Conservation (phyloP, 2,888 invertebrate species). For the Eristalis pertinax region DNA sequence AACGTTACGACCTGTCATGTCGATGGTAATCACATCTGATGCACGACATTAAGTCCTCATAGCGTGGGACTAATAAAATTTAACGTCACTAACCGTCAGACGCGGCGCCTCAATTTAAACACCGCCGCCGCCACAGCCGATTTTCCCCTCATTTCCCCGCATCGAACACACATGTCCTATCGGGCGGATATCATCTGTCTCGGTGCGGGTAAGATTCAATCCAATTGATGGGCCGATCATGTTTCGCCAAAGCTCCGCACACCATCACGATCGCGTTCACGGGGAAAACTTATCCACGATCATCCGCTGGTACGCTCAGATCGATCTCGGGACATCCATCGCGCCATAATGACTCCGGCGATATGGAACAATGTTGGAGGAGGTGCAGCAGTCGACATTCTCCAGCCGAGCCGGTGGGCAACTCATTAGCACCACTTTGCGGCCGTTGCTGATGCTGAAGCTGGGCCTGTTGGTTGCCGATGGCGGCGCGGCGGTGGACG, state of each 20-base stretch:
- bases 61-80: constrained; percentile 54
- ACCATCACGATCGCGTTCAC: constrained; percentile 64
- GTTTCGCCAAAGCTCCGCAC: constrained; percentile 56
- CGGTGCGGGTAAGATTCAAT: constrained; percentile 30
- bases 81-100: constrained; percentile 50
- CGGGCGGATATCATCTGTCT: constrained; percentile 51
- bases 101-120: constrained; percentile 31
- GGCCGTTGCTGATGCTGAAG: not conserved
- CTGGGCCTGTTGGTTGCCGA: not conserved
- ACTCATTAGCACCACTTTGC: constrained; percentile 70
- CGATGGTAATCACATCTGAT: constrained; percentile 39
- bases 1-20: constrained; percentile 16
- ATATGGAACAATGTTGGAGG: constrained; percentile 53
- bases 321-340: constrained; percentile 58
- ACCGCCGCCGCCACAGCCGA: not conserved
- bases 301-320: constrained; percentile 19
- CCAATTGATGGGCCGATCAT: constrained; percentile 54
- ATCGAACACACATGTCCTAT: constrained; percentile 30
- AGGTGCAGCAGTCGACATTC: constrained; percentile 35
- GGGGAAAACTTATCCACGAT: constrained; percentile 57
- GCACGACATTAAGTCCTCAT: constrained; percentile 20
- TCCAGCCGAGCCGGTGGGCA: constrained; percentile 61
- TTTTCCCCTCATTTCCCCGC: not conserved
- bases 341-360: constrained; percentile 45
- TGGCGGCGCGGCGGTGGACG: not conserved